These are phyloP conservation scores for Drosophila subquinaria DNA, from an alignment of 2,888 invertebrate species.

Conservation along the genomic window DNA sequence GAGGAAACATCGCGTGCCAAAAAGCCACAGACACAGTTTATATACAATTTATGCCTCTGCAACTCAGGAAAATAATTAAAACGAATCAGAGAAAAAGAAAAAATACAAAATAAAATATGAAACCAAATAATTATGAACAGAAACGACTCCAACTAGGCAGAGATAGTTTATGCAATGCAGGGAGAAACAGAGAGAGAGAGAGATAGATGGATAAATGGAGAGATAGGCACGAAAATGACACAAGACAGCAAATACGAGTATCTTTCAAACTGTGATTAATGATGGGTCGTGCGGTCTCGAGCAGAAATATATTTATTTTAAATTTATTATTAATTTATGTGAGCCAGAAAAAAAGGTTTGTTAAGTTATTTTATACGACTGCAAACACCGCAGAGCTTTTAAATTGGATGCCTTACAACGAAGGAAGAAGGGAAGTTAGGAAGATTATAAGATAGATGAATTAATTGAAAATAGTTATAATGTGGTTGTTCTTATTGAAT, in stretches of 20 bases:
- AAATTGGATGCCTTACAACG: background rate
- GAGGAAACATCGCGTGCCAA: slow-evolving; percentile 75
- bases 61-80: slow-evolving; percentile 77
- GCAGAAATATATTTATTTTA: slow-evolving; percentile 76
- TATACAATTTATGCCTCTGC: slow-evolving; percentile 76
- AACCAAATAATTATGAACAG: slow-evolving; percentile 74
- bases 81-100: slow-evolving; percentile 58
- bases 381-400: slow-evolving; percentile 12
- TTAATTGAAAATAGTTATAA: background rate
- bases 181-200: background rate
- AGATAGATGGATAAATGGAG: slow-evolving; percentile 4
- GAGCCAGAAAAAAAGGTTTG: slow-evolving; percentile 26
- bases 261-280: slow-evolving; percentile 67
- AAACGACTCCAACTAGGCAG: slow-evolving; percentile 35
- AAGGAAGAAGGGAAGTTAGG: too few relatives aligned
- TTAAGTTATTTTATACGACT: slow-evolving; percentile 26
- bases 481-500: background rate
- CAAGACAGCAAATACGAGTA: slow-evolving; percentile 63
- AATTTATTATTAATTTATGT: slow-evolving; percentile 78
- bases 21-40: slow-evolving; percentile 76
- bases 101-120: slow-evolving; percentile 10
- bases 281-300: slow-evolving; percentile 70
- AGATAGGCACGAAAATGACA: slow-evolving; percentile 64
- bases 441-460: background rate
- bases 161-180: slow-evolving; percentile 48